Evolutionary conservation across 2,888 invertebrate genomes (phyloP).

Genomic region (Tetranychus truncatus): DNA sequence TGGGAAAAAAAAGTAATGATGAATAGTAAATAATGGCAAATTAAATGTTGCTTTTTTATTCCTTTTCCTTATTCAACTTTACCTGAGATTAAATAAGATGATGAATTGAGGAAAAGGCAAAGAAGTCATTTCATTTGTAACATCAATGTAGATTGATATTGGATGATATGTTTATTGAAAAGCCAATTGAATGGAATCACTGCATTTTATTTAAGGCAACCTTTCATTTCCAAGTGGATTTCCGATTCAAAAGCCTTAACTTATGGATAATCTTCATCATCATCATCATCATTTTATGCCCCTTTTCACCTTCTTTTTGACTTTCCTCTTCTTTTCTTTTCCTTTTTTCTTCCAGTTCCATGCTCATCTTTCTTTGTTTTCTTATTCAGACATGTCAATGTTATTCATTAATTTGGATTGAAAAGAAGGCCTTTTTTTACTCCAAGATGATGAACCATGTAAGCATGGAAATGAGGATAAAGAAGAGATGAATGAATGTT

Average conservation of each 20-base stretch:
- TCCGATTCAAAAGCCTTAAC: not conserved
- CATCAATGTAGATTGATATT: not conserved
- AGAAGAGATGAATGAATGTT: not conserved
- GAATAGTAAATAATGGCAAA: no score
- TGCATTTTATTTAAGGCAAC: not conserved
- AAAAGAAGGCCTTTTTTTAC: not conserved
- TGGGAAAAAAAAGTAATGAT: no score
- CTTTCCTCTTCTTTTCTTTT: not conserved
- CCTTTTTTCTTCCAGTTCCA: not conserved
- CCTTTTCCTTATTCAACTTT: no score
- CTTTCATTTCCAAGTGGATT: not conserved
- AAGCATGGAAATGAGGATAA: not conserved
- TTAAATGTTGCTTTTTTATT: no score
- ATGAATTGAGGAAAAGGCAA: no score
- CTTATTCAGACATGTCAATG: not conserved
- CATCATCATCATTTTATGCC: not conserved
- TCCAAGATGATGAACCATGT: not conserved
- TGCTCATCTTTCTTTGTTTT: not conserved
- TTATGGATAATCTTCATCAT: not conserved
- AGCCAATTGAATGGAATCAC: not conserved
- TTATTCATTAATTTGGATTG: not conserved
- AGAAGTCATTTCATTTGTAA: no score
- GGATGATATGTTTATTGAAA: not conserved
- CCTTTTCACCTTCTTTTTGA: not conserved
- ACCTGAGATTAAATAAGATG: no score